These are phyloP conservation scores for Oenanthe melanoleuca DNA, from an alignment of 2,113 vertebrate species.

Conservation along the genomic window DNA sequence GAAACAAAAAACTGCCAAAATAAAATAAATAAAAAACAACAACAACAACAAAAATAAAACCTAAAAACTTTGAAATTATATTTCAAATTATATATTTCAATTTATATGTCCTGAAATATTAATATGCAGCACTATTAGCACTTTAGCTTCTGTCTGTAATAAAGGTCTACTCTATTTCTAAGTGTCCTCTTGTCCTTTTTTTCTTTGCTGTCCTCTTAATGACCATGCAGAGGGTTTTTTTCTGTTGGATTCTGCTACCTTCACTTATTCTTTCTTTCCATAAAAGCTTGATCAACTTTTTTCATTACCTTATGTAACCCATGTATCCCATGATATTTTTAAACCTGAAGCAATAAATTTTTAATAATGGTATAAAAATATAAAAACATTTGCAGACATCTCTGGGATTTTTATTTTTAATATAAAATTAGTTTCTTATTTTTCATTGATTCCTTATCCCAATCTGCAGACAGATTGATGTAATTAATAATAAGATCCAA, in stretches of 20 bases:
- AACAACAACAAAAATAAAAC: neutral
- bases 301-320: neutral
- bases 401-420: neutral
- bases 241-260: neutral
- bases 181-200: neutral
- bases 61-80: neutral
- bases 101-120: neutral
- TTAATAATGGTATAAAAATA: neutral
- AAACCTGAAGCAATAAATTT: neutral
- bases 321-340: neutral
- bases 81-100: no score
- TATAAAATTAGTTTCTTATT: neutral
- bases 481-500: neutral
- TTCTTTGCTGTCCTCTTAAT: neutral
- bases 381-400: neutral
- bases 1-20: no score
- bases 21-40: no score
- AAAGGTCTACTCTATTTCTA: neutral
- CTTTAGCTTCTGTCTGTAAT: neutral
- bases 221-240: fast-evolving
- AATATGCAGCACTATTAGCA: no score
- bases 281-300: neutral
- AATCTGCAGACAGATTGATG: neutral
- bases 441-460: neutral
- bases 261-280: neutral